These are phyloP conservation scores for Lamellibrachia columna DNA, from an alignment of 2,888 invertebrate genomes.

Conservation along the genomic window DNA sequence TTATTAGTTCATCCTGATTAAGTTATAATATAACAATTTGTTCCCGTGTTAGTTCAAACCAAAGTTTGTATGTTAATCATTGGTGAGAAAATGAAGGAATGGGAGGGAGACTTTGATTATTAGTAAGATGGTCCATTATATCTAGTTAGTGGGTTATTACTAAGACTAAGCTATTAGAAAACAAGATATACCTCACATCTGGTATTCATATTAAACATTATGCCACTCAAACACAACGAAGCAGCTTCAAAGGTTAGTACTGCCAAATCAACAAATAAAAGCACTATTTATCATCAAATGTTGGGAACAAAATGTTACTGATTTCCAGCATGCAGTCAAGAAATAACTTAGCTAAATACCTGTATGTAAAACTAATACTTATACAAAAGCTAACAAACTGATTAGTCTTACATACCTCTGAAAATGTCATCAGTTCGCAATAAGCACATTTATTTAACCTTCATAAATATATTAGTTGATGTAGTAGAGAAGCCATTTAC, in stretches of 20 bases:
- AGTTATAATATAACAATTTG: background rate
- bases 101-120: background rate
- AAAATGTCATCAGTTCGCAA: background rate
- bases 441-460: background rate
- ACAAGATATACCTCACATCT: background rate
- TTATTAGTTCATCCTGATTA: background rate
- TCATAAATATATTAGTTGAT: background rate
- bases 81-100: background rate
- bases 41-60: conserved; percentile 1
- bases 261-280: background rate
- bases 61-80: background rate
- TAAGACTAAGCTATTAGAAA: conserved; percentile 2
- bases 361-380: background rate
- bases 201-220: background rate
- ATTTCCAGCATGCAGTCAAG: background rate
- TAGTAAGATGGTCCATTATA: background rate
- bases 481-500: background rate
- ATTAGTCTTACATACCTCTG: background rate
- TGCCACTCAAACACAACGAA: background rate
- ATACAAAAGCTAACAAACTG: background rate
- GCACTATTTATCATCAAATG: background rate
- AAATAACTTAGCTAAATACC: background rate
- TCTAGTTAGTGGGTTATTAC: background rate
- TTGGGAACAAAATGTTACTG: conserved; percentile 6
- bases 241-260: background rate